Evolutionary conservation across 2,113 vertebrate genomes (phyloP).

Genomic region (Paracanthobrama guichenoti): DNA sequence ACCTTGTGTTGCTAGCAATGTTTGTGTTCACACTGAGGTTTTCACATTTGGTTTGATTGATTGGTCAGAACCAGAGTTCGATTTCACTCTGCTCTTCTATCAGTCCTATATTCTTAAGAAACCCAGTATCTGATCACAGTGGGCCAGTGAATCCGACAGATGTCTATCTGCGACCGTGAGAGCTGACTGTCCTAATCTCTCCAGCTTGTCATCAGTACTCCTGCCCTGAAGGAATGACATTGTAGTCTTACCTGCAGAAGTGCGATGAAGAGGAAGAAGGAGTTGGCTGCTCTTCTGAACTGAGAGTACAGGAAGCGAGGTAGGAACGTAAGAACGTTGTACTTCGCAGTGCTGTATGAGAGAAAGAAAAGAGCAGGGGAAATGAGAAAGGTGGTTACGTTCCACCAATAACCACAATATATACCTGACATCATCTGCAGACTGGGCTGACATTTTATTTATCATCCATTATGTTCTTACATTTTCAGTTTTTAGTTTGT

Average conservation of each 20-base stretch:
- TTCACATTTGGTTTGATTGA: neutral
- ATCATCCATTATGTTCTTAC: neutral
- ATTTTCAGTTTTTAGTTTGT: neutral
- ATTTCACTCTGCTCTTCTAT: neutral
- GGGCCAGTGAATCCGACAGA: neutral
- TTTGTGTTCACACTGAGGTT: neutral
- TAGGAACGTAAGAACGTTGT: slow-evolving; percentile 96
- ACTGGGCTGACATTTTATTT: neutral
- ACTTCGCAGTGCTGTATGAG: slow-evolving; percentile 92
- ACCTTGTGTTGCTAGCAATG: neutral
- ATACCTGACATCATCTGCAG: neutral
- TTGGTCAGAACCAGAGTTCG: neutral
- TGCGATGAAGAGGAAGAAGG: slow-evolving; percentile 99
- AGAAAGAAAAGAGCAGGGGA: slow-evolving; percentile 8
- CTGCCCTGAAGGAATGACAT: neutral
- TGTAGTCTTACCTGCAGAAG: slow-evolving; percentile 90
- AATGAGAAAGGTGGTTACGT: neutral
- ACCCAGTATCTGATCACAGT: neutral
- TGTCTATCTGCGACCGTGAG: slow-evolving; percentile 9
- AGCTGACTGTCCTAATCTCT: slow-evolving; percentile 24
- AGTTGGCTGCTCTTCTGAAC: slow-evolving; percentile 98
- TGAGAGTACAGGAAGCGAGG: slow-evolving; percentile 98
- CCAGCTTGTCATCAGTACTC: neutral
- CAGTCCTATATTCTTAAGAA: neutral
- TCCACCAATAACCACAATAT: neutral